phyloP scores from a whole-genome alignment of 1,140 invertebrate species.

The Copidosoma floridanum region DNA sequence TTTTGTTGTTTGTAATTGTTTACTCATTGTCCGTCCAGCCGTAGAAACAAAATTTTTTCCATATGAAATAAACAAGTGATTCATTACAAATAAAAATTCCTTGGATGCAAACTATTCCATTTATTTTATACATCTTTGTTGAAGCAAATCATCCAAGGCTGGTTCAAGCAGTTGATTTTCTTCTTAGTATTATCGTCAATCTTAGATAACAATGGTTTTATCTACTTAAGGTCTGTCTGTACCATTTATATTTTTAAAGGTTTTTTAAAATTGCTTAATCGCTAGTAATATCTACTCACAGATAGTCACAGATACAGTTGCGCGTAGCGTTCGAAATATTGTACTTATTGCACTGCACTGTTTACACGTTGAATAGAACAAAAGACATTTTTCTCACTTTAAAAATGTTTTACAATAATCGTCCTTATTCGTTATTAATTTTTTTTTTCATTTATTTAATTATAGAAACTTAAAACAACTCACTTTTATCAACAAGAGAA shows the following conservation, averaged over 20 bases:
- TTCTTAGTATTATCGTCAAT: background rate
- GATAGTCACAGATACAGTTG: slow-evolving; percentile 27
- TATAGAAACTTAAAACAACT: too few species aligned
- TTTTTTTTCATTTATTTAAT: too few species aligned
- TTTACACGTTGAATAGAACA: slow-evolving; percentile 18
- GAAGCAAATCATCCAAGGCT: slow-evolving; percentile 24
- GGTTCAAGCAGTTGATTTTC: slow-evolving; percentile 2
- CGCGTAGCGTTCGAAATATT: slow-evolving; percentile 23
- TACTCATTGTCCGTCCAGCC: slow-evolving; percentile 18
- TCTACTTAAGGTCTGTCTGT: slow-evolving; percentile 29
- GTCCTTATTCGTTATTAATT: too few species aligned
- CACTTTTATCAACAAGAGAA: slow-evolving; percentile 14
- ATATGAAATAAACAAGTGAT: slow-evolving; percentile 22
- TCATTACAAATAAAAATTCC: slow-evolving; percentile 18
- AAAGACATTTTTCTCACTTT: slow-evolving; percentile 7
- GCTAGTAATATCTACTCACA: slow-evolving; percentile 35
- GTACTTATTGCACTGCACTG: slow-evolving; percentile 23
- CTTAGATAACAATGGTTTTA: slow-evolving; percentile 25
- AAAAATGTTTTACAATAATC: slow-evolving; percentile 22
- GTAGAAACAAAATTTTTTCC: background rate
- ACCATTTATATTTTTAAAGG: slow-evolving; percentile 47
- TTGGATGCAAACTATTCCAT: slow-evolving; percentile 26
- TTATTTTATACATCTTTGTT: slow-evolving; percentile 25
- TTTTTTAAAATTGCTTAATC: slow-evolving; percentile 47
- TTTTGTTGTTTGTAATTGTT: slow-evolving; percentile 1